These are phyloP conservation scores for Pseudoips prasinana DNA, from an alignment of 2,888 invertebrate genomes.

Conservation along the genomic window DNA sequence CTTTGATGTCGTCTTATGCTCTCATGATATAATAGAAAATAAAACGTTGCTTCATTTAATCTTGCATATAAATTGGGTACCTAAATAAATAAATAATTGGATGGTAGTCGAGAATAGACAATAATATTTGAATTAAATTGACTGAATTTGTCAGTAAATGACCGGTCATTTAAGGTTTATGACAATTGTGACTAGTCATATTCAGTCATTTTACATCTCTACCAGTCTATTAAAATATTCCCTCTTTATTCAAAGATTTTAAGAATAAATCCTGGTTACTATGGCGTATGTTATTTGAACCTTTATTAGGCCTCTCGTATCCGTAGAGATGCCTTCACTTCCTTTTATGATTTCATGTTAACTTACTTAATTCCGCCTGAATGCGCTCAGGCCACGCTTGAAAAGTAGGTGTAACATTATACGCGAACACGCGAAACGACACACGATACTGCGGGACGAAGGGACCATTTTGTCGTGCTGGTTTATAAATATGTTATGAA, in stretches of 20 bases:
- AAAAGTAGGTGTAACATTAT: slow-evolving; percentile 58
- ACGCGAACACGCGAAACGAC: slow-evolving; percentile 59
- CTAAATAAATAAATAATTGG: no score
- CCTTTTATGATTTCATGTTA: slow-evolving; percentile 51
- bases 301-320: slow-evolving; percentile 16
- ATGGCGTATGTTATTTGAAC: slow-evolving; percentile 13
- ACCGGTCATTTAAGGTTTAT: no score
- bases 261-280: slow-evolving; percentile 4
- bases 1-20: no score
- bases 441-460: slow-evolving; percentile 55
- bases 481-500: slow-evolving; percentile 11
- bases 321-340: slow-evolving; percentile 29
- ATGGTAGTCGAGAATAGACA: no score
- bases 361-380: slow-evolving; percentile 62
- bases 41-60: no score
- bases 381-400: slow-evolving; percentile 45
- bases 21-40: no score
- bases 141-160: no score
- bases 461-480: slow-evolving; percentile 47
- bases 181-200: no score
- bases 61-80: no score
- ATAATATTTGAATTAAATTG: no score
- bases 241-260: slow-evolving; percentile 5
- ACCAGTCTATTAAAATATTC: slow-evolving; percentile 6
- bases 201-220: no score